Evolutionary conservation across 2,888 invertebrate species (phyloP).

Genomic region (Sinhomidia bicolor): DNA sequence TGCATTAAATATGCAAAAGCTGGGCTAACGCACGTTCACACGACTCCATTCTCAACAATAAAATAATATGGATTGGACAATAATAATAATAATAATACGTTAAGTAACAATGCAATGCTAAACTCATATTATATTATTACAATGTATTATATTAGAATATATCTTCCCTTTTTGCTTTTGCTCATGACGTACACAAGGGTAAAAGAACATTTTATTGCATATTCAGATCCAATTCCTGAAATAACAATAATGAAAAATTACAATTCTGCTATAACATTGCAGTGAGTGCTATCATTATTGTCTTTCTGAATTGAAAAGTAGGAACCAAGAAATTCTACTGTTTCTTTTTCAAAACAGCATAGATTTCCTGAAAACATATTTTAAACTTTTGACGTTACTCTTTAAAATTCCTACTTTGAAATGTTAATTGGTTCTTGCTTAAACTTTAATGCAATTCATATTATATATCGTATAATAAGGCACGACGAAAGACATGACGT

Average conservation of each 20-base stretch:
- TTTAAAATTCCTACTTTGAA: slow-evolving; percentile 54
- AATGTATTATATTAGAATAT: background rate
- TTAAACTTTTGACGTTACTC: too few relatives aligned
- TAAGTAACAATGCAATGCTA: background rate
- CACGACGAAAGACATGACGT: slow-evolving; percentile 41
- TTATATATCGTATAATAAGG: background rate
- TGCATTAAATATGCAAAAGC: slow-evolving; percentile 30
- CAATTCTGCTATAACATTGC: background rate
- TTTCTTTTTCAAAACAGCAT: slow-evolving; percentile 74
- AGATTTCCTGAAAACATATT: slow-evolving; percentile 49
- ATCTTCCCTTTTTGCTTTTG: background rate
- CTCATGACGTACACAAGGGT: background rate
- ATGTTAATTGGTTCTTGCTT: background rate
- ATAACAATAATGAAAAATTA: background rate
- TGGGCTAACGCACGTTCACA: slow-evolving; percentile 21
- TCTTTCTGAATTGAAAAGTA: background rate
- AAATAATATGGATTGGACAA: background rate
- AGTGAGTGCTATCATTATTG: background rate
- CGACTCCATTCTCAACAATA: background rate
- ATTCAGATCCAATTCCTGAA: too few relatives aligned
- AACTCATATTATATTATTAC: background rate
- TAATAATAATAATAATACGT: slow-evolving; percentile 1
- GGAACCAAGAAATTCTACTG: slow-evolving; percentile 66
- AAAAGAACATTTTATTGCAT: background rate
- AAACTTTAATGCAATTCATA: background rate